Evolutionary conservation across 2,113 vertebrate genomes (phyloP).

Genomic region (Octodon degus): DNA sequence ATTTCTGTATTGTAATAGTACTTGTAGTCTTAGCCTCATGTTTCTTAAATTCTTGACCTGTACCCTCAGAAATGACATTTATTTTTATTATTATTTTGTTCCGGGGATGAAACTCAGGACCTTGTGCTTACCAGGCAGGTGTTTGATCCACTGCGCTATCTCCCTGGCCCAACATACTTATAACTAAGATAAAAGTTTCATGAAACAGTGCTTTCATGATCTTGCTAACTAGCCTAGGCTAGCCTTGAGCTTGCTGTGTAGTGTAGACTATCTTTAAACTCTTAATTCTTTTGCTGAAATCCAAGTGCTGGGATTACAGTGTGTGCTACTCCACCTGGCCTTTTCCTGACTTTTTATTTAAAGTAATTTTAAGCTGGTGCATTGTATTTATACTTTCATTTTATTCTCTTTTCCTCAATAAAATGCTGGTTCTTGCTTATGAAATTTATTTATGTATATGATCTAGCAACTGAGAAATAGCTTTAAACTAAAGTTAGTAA

Average conservation of each 20-base stretch:
- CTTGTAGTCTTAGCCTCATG: neutral
- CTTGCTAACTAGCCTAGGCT: neutral
- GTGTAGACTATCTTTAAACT: neutral
- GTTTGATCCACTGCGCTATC: no score
- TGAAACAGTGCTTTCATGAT: neutral
- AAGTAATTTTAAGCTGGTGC: slow-evolving; percentile 27
- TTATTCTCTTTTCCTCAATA: neutral
- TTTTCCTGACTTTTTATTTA: neutral
- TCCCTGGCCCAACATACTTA: neutral
- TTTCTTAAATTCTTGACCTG: slow-evolving; percentile 53
- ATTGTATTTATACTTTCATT: neutral
- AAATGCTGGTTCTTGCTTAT: slow-evolving; percentile 31
- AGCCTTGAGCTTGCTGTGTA: neutral
- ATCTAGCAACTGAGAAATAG: slow-evolving; percentile 4
- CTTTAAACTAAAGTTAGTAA: slow-evolving; percentile 38
- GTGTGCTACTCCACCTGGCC: neutral
- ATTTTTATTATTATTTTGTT: no score
- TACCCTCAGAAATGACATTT: neutral
- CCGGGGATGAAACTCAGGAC: no score
- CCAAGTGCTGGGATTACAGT: neutral
- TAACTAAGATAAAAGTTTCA: slow-evolving; percentile 15
- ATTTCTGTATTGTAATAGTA: slow-evolving; percentile 49
- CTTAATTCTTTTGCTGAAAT: neutral
- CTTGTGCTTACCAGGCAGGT: no score
- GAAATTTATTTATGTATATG: neutral